These are phyloP conservation scores for Synanthedon andrenaeformis DNA, from an alignment of 2,888 invertebrate species.

Conservation along the genomic window DNA sequence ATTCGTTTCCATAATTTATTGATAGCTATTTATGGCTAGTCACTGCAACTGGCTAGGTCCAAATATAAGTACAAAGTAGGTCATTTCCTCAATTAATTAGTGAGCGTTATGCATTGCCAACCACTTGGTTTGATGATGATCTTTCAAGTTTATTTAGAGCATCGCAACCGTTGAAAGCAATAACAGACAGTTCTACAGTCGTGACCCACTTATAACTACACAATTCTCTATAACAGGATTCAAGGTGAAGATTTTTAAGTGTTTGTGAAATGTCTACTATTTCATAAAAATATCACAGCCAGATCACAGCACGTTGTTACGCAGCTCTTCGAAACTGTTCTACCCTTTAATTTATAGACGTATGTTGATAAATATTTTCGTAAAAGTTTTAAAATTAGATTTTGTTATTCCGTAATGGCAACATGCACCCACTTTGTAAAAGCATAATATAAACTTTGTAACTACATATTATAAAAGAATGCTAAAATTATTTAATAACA, in stretches of 20 bases:
- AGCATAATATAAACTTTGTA: too few species aligned
- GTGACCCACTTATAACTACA: constrained; percentile 39
- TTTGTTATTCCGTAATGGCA: too few species aligned
- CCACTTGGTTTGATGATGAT: constrained; percentile 44
- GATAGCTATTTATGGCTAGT: too few species aligned
- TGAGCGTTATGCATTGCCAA: constrained; percentile 41
- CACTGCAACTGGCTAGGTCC: not conserved
- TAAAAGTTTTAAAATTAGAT: too few species aligned
- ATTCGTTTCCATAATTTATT: not conserved
- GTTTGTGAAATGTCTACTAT: constrained; percentile 3
- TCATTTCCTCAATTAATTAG: constrained; percentile 55
- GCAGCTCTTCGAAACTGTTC: too few species aligned
- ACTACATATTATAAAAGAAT: too few species aligned
- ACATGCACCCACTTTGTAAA: too few species aligned
- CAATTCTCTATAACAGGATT: constrained; percentile 10
- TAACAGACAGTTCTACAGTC: constrained; percentile 31
- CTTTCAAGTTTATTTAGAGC: constrained; percentile 59
- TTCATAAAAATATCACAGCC: not conserved
- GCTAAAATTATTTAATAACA: too few species aligned
- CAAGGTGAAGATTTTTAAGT: constrained; percentile 11
- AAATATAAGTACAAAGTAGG: constrained; percentile 21
- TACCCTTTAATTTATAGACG: too few species aligned
- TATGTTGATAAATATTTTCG: too few species aligned
- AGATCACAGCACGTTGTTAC: not conserved
- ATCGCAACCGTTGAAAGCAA: constrained; percentile 33